Evolutionary conservation across 92 coral and sea anemone species (phyloP).

Genomic region (Bergia sp.): DNA sequence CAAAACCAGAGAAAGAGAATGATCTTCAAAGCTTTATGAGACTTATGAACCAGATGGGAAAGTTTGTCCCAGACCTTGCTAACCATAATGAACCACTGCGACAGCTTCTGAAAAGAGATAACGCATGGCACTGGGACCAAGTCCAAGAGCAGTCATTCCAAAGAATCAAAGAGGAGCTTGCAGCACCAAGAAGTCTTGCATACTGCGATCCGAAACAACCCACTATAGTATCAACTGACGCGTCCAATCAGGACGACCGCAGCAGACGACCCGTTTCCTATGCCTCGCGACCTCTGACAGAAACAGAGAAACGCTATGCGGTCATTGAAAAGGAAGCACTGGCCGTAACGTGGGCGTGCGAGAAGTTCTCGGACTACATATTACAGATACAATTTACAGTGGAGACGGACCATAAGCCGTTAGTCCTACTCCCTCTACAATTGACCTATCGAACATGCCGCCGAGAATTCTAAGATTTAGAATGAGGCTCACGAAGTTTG

Average conservation of each 20-base stretch:
- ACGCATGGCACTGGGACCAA: slow-evolving; percentile 51
- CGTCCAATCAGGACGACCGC: slow-evolving; percentile 30
- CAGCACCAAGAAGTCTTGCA: slow-evolving; percentile 49
- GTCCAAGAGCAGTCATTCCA: slow-evolving; percentile 56
- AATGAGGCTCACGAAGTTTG: slow-evolving; percentile 64
- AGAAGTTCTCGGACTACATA: not conserved
- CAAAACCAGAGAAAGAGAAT: too few relatives aligned
- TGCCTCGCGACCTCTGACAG: slow-evolving; percentile 14
- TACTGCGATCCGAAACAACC: slow-evolving; percentile 32
- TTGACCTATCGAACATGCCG: slow-evolving; percentile 54
- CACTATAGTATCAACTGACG: slow-evolving; percentile 46
- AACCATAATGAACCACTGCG: slow-evolving; percentile 57
- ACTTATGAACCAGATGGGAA: slow-evolving; percentile 70
- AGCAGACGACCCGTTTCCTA: slow-evolving; percentile 22
- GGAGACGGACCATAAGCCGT: slow-evolving; percentile 37
- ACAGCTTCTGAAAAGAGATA: slow-evolving; percentile 58
- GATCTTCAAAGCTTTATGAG: slow-evolving; percentile 62
- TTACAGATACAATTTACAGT: not conserved
- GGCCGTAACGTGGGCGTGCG: slow-evolving; percentile 29
- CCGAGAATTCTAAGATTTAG: slow-evolving; percentile 55
- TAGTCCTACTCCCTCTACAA: too few relatives aligned
- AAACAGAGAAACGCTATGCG: slow-evolving; percentile 34
- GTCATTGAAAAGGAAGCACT: slow-evolving; percentile 31
- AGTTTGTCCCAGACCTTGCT: slow-evolving; percentile 62
- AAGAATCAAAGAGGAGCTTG: slow-evolving; percentile 51